phyloP scores from a whole-genome alignment of 1,140 invertebrate genomes.

The Lamellibrachia luymesi region DNA sequence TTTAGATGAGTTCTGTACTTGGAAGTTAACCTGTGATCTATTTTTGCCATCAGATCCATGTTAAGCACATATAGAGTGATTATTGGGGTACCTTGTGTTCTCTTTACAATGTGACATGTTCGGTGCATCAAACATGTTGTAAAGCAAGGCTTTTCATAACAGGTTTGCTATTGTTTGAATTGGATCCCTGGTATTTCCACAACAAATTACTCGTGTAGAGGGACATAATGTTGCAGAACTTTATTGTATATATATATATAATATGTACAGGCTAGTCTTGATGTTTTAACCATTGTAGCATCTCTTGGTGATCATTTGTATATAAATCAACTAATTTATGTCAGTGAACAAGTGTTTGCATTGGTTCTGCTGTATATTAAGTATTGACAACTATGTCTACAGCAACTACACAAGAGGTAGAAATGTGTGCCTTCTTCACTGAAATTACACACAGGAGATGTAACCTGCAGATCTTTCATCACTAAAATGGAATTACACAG shows the following conservation, averaged over 20 bases:
- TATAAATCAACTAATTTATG: neutral
- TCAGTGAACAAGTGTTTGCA: neutral
- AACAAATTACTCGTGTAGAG: neutral
- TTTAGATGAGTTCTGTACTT: neutral
- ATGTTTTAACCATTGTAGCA: neutral
- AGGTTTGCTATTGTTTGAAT: neutral
- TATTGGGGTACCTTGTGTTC: neutral
- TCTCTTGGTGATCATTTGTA: neutral
- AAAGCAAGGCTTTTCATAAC: neutral
- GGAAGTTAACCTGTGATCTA: too few relatives aligned
- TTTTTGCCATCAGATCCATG: too few relatives aligned
- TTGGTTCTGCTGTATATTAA: neutral
- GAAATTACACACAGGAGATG: neutral
- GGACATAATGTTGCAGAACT: neutral
- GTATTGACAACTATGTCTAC: neutral
- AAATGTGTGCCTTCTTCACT: neutral
- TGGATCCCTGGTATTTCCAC: neutral
- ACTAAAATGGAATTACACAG: too few relatives aligned
- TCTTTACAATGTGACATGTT: neutral
- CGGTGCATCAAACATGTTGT: neutral
- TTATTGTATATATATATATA: slow-evolving; percentile 1
- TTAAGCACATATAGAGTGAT: neutral
- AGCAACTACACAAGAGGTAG: neutral
- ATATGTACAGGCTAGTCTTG: neutral
- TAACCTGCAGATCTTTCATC: neutral